Base-by-base conservation (phyloP, 1,140 invertebrate species). In the Alviniconcha marisindica region DNA sequence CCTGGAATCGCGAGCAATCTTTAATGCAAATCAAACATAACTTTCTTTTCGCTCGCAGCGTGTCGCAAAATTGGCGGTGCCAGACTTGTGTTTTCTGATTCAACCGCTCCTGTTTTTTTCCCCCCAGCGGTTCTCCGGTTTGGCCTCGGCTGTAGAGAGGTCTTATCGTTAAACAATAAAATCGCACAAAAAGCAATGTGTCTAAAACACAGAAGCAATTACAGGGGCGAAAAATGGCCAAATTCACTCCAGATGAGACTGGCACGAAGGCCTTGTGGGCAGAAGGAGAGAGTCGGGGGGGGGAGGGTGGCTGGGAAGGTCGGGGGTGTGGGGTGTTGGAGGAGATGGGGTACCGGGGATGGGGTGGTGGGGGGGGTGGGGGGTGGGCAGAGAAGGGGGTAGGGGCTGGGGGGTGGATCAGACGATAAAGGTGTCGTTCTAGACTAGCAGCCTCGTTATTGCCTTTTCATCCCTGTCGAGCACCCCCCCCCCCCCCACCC, bases 21-120 rank as follows among this genome's bases (percentile, higher is more conserved):
- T n/a, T 63, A 63, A 63, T 63, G 60, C 60, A 63, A 63, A 63
- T 63, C 60, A 63, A 63, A 63, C 60, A 63, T 63, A 48, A 48
- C 44, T 48, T 48, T 48, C 44, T 48, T 48, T 18, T 18, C 60
- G 21, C 28, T 63, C 60, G 4, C 60, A 7, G 60, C 60, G 60
- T 7, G 10, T 24, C 7, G 60, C 24, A 10, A 24, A 5, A 5
- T 63, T 31, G 28, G 10, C 28, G 60, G 7, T n/a, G 60, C 21
- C 60, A 63, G 60, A 63, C 60, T 63, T 63, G 10, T 63, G 60
- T 63, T 63, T 63, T 63, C 21, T 14, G 10, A 63, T 63, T 63
- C 60, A 63, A 4, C 10, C 7, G 28, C 10, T 5, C 28, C 60
- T 14, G 24, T 63, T 10, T 63, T 63, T 5, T 31, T 31, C 60